Evolutionary conservation across 2,113 vertebrate genomes (phyloP), one percentile per base, ranked within the genome.

Genomic region (Pogonocichla stellata): DNA sequence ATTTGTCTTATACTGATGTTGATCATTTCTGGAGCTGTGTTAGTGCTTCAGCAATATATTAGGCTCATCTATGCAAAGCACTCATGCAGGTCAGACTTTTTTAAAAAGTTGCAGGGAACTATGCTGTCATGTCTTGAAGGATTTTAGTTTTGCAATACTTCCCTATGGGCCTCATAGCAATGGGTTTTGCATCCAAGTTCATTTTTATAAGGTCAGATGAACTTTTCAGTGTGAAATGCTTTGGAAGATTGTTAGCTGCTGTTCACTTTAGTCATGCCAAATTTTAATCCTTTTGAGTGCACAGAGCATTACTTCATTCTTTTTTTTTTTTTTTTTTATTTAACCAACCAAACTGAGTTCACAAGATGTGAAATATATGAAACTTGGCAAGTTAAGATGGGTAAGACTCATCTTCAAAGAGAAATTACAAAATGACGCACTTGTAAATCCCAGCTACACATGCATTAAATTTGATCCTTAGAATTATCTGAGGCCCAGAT

Each of bases 401-500:
- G 33, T 48, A 88, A 88, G 60, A 71, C 86, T 96, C 85, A 83
- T 94, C 93, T 95, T 95, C 96, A 95, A 96, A 97, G 93, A 86
- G 91, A 80, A 90, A 90, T 74, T 88, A 23, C 50, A 93, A 61
- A 93, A 77, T 96, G 90, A 95, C 40, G 43, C 73, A 85, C 66
- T 92, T 95, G 51, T 91, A 96, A 96, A 94, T 95, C 81, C 85
- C 54, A 83, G 79, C 51, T 87, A 58, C 80, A 64, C 42, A 43
- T 54, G 45, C 71, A 88, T 94, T 93, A 80, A 51, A 85, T 92
- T 91, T 95, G 85, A 96, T 93, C 90, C 92, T 90, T 86, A 62
- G 54, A 83, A 73, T 84, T 82, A 70, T 77, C 61, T 0, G 8
- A 72, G 66, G n/a, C 57, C 26, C 34, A 33, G 16, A 43, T 79